A percentile compares a stretch with the other conserved stretches of the same genome.
Conservation (phyloP, 2,113 vertebrate species). For the Toxostoma redivivum region DNA sequence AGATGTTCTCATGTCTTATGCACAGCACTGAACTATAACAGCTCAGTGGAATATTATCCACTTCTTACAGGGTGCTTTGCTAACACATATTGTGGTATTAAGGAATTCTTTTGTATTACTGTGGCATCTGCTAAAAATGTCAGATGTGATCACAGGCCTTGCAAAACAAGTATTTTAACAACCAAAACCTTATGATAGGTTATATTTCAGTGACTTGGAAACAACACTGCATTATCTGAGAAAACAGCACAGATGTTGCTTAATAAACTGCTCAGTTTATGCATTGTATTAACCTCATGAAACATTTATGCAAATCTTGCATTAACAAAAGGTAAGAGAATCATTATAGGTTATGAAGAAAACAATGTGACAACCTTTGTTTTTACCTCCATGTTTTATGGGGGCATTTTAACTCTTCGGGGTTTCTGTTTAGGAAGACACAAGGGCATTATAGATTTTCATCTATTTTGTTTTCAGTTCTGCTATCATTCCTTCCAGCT, state of each 20-base stretch:
- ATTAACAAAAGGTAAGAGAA: conserved; percentile 76
- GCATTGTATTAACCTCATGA: conserved; percentile 76
- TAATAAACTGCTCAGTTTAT: conserved; percentile 71
- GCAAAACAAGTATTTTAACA: conserved; percentile 71
- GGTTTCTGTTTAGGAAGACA: conserved; percentile 73
- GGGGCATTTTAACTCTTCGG: conserved; percentile 65
- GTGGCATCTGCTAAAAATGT: conserved; percentile 63
- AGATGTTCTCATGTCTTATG: neutral
- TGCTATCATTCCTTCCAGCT: conserved; percentile 91
- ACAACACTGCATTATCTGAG: conserved; percentile 68
- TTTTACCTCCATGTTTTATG: conserved; percentile 68
- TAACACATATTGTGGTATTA: neutral
- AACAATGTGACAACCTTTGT: conserved; percentile 66
- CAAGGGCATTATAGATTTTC: conserved; percentile 75
- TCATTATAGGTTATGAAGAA: conserved; percentile 65
- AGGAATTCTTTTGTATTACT: conserved; percentile 50
- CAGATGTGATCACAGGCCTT: conserved; percentile 64
- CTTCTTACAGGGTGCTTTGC: neutral
- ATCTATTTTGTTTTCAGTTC: conserved; percentile 79
- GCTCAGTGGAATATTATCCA: neutral
- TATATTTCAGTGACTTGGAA: conserved; percentile 75
- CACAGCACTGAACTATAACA: neutral
- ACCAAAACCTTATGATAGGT: conserved; percentile 69
- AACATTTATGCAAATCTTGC: conserved; percentile 80
- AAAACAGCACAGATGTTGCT: conserved; percentile 79